A percentile compares a stretch with the other conserved stretches of the same genome.
Evolutionary conservation across 1,140 invertebrate species (phyloP).

Genomic region (Conopomorpha cramerella): DNA sequence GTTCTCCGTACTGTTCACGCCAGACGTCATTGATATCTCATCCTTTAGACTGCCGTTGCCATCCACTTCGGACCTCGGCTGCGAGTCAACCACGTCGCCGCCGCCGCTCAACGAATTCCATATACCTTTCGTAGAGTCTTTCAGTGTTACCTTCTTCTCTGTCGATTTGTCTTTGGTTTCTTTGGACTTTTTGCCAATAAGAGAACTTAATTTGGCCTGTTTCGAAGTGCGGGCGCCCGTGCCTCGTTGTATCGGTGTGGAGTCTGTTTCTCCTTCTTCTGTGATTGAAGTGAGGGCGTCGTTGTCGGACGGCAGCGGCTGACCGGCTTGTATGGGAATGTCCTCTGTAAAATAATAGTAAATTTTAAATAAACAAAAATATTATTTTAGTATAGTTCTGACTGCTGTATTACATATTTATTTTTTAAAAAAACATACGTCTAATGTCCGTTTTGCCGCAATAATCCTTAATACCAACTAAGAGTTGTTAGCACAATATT

Average conservation of each 20-base stretch:
- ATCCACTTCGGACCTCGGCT: constrained; percentile 31
- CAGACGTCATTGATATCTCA: constrained; percentile 48
- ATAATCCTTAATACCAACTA: too few relatives aligned
- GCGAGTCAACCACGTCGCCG: constrained; percentile 44
- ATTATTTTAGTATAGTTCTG: too few relatives aligned
- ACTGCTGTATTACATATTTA: too few relatives aligned
- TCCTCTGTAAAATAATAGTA: constrained; percentile 57
- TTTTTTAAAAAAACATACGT: too few relatives aligned
- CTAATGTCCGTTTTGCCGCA: too few relatives aligned
- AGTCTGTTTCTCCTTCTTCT: constrained; percentile 47
- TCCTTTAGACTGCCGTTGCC: constrained; percentile 45
- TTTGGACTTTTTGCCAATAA: constrained; percentile 51
- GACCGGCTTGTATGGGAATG: constrained; percentile 55
- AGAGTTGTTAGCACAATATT: too few relatives aligned
- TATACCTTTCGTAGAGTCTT: constrained; percentile 45
- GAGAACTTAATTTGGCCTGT: constrained; percentile 43
- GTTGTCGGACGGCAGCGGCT: constrained; percentile 34
- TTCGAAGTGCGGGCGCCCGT: constrained; percentile 40
- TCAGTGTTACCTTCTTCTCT: constrained; percentile 46
- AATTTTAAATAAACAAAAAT: too few relatives aligned
- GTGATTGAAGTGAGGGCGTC: constrained; percentile 52
- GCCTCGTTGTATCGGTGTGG: constrained; percentile 38
- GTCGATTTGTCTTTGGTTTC: constrained; percentile 41
- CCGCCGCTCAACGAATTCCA: constrained; percentile 41
- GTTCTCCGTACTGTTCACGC: constrained; percentile 41